Base-by-base conservation (phyloP, 2,888 invertebrate genomes). In the Cheilosia scutellata region DNA sequence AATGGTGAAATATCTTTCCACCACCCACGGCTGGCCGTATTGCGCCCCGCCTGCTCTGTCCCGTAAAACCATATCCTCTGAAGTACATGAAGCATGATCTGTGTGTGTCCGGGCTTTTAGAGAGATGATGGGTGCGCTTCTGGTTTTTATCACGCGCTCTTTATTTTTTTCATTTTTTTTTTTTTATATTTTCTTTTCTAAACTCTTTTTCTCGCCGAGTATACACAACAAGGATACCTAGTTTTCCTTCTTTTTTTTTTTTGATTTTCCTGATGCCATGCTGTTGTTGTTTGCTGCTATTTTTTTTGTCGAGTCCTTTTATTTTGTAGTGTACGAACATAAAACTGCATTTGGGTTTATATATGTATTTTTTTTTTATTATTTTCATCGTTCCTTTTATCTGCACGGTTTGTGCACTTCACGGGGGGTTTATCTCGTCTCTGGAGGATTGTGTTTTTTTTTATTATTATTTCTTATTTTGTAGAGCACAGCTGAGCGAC, bases 101-200 rank as follows among this genome's bases (percentile, higher is more conserved):
- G 57, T 84, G 68, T 83, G 31, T 74, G 79, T 75, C 65, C 63
- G 74, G 75, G 57, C 83, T 83, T 78, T 78, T 83, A 83, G 74
- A 57, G 68, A 84, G 63, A 79, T 79, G 83, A 84, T 79, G 83
- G 83, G 83, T 83, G 79, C 83, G 83, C 83, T 84, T 74, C 83
- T 84, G 74, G 79, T 79, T 84, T 84, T 84, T 79, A 84, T 84
- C 79, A 74, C 74, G 58, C 31, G 42, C 44, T 79, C 51, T 70
- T 66, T 40, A 60, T 79, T 79, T 65, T 27, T 25, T 51, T 51
- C 27, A 79, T 79, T 65, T 27, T 25, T 51, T 51, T 49, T 49
- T 49, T 25, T 20, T 25, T 53, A 55, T 58, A 31, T 66, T 47
- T 82, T 60, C 49, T 13, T 70, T 82, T 62, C 47, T 53, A 40